phyloP scores from a whole-genome alignment of 1,140 invertebrate species.

The Cheumatopsyche charites region DNA sequence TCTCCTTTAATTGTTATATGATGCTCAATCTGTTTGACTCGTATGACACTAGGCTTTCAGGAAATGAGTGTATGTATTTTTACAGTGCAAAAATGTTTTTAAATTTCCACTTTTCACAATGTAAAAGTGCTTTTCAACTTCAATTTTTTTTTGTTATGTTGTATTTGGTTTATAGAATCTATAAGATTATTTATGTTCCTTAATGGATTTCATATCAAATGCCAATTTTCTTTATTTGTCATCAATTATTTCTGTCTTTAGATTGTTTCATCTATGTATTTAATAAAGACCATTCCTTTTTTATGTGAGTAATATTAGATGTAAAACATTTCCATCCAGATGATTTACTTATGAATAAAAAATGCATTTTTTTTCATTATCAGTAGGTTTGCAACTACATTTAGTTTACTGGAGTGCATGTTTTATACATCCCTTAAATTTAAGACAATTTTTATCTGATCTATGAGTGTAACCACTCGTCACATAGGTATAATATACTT shows the following conservation, averaged over 20 bases:
- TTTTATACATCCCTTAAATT: too few relatives aligned
- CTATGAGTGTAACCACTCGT: too few relatives aligned
- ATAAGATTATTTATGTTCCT: not conserved
- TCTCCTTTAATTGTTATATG: constrained; percentile 31
- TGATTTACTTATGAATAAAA: too few relatives aligned
- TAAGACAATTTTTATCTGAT: too few relatives aligned
- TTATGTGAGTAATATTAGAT: not conserved
- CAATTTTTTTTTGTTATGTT: constrained; percentile 4
- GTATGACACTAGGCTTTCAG: constrained; percentile 11
- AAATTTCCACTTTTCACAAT: not conserved
- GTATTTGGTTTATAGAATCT: not conserved
- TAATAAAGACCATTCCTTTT: not conserved
- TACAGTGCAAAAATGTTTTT: constrained; percentile 21
- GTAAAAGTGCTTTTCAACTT: not conserved
- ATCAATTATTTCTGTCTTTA: not conserved
- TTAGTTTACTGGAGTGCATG: too few relatives aligned
- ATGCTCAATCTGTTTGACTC: constrained; percentile 18
- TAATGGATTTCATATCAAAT: not conserved
- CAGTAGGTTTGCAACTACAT: too few relatives aligned
- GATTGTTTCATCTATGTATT: not conserved
- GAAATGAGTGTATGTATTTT: constrained; percentile 37
- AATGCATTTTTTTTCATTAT: too few relatives aligned
- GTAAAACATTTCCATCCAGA: too few relatives aligned
- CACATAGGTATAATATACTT: too few relatives aligned
- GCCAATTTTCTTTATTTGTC: not conserved